Evolutionary conservation across 2,797 vertebrate species (phyloP).

Genomic region (Spea hammondii): DNA sequence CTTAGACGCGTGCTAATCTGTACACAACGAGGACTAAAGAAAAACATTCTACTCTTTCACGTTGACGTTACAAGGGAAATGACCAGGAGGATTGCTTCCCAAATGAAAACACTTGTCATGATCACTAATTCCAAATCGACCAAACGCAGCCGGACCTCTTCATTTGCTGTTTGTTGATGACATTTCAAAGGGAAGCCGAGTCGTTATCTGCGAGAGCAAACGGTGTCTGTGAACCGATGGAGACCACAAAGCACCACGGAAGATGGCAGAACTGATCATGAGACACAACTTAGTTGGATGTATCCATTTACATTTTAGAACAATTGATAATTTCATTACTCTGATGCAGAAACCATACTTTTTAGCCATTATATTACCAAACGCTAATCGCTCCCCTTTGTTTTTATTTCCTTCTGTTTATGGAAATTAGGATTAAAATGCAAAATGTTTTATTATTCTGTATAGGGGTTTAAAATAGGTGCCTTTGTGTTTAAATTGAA

Average conservation of each 20-base stretch:
- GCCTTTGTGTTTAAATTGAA: too few relatives aligned
- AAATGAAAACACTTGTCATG: slow-evolving; percentile 62
- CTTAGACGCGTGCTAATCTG: too few relatives aligned
- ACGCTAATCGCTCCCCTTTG: too few relatives aligned
- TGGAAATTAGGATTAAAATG: too few relatives aligned
- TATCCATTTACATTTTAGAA: not conserved
- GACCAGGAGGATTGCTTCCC: not conserved
- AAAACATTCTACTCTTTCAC: not conserved
- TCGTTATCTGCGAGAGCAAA: slow-evolving; percentile 7
- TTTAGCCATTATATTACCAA: too few relatives aligned
- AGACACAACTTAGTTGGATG: slow-evolving; percentile 29
- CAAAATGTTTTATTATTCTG: too few relatives aligned
- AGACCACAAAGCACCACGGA: slow-evolving; percentile 13
- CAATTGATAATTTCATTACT: too few relatives aligned
- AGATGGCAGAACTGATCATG: slow-evolving; percentile 36
- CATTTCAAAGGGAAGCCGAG: slow-evolving; percentile 41
- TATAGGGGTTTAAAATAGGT: too few relatives aligned
- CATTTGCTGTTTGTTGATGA: slow-evolving; percentile 51
- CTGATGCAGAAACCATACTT: too few relatives aligned
- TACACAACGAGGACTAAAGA: too few relatives aligned
- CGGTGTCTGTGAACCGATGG: slow-evolving; percentile 13
- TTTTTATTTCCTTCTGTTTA: too few relatives aligned
- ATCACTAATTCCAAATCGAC: slow-evolving; percentile 51
- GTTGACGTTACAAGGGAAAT: not conserved
- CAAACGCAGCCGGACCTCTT: slow-evolving; percentile 45